Evolutionary conservation across 2,888 invertebrate genomes (phyloP), one percentile per base, ranked within the genome.

Genomic region (Xanthorhoe spadicearia): DNA sequence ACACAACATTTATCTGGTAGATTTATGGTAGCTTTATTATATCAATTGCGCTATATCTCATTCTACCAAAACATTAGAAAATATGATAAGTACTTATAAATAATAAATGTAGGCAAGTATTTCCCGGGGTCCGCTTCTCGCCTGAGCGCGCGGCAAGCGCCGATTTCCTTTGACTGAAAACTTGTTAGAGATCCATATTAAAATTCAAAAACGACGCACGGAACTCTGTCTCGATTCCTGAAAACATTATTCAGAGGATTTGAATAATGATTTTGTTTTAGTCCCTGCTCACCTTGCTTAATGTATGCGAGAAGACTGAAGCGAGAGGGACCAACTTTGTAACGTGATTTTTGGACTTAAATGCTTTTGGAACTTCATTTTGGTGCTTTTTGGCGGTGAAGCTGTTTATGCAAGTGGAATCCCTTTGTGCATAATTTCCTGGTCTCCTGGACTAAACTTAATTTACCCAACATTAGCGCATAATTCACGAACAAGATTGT

Each of bases 251-350:
- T 90, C 92, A 88, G 80, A 77, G 84, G 91, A 92, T 92, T 92
- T 92, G 91, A 92, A 93, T 93, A 93, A 92, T 91, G 88, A 92
- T 91, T 91, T 88, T 90, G 91, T 90, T 91, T 89, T 83, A 91
- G 88, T 85, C 86, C 82, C 81, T 15, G 78, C 78, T 81, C 86
- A 86, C 84, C 84, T 80, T 75, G 67, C 76, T 72, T 91, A 90
- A 92, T 92, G 81, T 91, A 92, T 92, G 90, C 92, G 87, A 73
- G 83, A 88, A 90, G 90, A 89, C 86, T 85, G 79, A 74, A 68
- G 65, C 63, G 53, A 64, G 75, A 80, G 73, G 79, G 79, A 74
- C 75, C 79, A 88, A 90, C 83, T 89, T 87, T 70, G 81, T 89
- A 89, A 90, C 86, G 88, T 85, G 88, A 91, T 92, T 92, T 92